A percentile compares a stretch with the other conserved stretches of the same genome.
Conservation (phyloP, 2,888 invertebrate species). For the Cryptophagus acutangulus region DNA sequence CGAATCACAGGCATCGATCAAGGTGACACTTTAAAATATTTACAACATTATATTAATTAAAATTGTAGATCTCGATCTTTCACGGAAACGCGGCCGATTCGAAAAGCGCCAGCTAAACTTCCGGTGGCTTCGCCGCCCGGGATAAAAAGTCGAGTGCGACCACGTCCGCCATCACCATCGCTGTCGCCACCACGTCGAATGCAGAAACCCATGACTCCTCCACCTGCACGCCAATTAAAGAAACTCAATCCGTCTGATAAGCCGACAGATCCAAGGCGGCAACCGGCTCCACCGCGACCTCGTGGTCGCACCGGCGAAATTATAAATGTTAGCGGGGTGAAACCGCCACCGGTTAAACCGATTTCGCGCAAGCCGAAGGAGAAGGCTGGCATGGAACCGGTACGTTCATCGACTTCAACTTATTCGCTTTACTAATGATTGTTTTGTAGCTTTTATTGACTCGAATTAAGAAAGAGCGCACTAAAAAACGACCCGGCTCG, state of each 20-base stretch:
- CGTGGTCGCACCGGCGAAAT: constrained; percentile 51
- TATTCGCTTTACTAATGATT: neutral
- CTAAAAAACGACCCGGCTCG: constrained; percentile 47
- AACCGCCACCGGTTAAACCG: constrained; percentile 50
- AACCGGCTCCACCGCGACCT: constrained; percentile 56
- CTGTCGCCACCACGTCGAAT: constrained; percentile 53
- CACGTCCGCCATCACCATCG: constrained; percentile 48
- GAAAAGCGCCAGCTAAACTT: constrained; percentile 44
- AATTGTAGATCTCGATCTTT: constrained; percentile 53
- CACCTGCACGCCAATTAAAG: constrained; percentile 35
- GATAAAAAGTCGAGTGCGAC: constrained; percentile 52
- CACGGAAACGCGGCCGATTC: constrained; percentile 54
- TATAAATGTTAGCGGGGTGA: constrained; percentile 50
- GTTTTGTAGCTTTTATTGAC: constrained; percentile 40
- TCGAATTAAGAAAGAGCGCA: constrained; percentile 46
- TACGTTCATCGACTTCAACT: constrained; percentile 22
- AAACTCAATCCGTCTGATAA: constrained; percentile 33
- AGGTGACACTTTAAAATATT: constrained; percentile 41
- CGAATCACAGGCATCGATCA: constrained; percentile 40
- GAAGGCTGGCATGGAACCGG: constrained; percentile 45
- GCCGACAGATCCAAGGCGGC: constrained; percentile 50
- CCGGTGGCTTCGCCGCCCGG: constrained; percentile 39
- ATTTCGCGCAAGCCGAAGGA: constrained; percentile 36
- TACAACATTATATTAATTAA: no score
- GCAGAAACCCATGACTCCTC: constrained; percentile 51